Evolutionary conservation across 1,140 invertebrate genomes (phyloP).

Genomic region (Trypoxylus dichotomus): DNA sequence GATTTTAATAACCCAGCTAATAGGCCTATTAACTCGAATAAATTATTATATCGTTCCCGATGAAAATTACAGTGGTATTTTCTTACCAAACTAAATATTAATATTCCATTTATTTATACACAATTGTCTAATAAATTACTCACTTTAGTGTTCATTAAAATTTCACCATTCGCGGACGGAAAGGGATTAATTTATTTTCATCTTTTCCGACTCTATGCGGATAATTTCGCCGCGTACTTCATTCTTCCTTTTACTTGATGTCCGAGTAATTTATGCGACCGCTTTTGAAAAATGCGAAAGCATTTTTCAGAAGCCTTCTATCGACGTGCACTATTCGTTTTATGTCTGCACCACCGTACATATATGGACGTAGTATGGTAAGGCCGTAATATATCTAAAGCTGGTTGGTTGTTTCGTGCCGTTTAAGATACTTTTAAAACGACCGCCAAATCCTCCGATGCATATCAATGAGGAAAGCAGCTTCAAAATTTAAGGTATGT

Average conservation of each 20-base stretch:
- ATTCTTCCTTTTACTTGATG: background rate
- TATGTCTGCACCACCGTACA: background rate
- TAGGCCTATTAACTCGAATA: conserved; percentile 15
- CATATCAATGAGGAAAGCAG: too few species aligned
- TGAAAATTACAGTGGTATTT: conserved; percentile 11
- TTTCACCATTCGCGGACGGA: background rate
- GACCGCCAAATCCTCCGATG: too few species aligned
- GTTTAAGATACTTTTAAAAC: background rate
- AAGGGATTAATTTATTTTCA: background rate
- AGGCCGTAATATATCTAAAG: background rate
- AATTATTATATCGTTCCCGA: conserved; percentile 5
- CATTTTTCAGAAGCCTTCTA: background rate
- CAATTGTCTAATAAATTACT: conserved; percentile 7
- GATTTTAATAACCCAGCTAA: conserved; percentile 19
- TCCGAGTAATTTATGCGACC: background rate
- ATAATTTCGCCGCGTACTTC: background rate
- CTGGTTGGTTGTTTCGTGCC: background rate
- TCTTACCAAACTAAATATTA: conserved; percentile 14
- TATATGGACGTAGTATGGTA: background rate
- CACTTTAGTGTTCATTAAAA: background rate
- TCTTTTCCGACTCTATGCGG: background rate
- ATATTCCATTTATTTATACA: conserved; percentile 8
- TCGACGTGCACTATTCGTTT: background rate
- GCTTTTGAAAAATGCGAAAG: background rate
- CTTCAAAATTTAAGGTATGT: too few species aligned